Percentiles rank a stretch among this genome's conserved stretches.
phyloP scores from a whole-genome alignment of 2,113 vertebrate genomes.

The Potamarius usumacintae region DNA sequence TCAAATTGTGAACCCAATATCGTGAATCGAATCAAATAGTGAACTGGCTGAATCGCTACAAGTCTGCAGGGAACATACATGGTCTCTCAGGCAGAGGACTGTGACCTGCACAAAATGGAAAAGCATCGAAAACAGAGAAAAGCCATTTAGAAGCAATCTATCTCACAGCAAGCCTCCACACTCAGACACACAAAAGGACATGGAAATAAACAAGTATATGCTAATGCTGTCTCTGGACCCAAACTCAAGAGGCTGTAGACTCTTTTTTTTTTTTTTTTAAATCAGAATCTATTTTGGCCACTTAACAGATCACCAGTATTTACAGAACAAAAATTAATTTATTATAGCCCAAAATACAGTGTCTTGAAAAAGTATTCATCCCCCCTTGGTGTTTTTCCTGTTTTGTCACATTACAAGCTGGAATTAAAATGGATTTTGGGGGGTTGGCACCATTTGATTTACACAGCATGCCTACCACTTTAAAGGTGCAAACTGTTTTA shows the following conservation, averaged over 20 bases:
- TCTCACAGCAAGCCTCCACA: conserved; percentile 32
- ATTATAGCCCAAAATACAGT: neutral
- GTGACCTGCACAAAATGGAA: conserved; percentile 36
- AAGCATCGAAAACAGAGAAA: conserved; percentile 39
- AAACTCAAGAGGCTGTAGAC: neutral
- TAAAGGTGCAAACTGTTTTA: too few relatives aligned
- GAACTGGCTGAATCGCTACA: neutral
- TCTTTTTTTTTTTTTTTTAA: neutral
- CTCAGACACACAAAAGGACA: neutral
- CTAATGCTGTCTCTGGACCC: neutral
- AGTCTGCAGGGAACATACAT: conserved; percentile 14
- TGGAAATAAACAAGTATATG: conserved; percentile 35
- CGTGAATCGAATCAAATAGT: too few relatives aligned
- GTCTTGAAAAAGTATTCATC: too few relatives aligned
- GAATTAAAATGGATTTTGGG: too few relatives aligned
- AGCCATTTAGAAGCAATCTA: conserved; percentile 47
- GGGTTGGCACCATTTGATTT: too few relatives aligned
- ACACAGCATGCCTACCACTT: too few relatives aligned
- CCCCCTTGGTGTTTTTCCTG: too few relatives aligned
- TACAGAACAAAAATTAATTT: neutral
- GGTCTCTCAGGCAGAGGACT: conserved; percentile 33
- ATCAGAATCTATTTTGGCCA: neutral
- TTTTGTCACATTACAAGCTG: too few relatives aligned
- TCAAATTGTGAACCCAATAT: too few relatives aligned
- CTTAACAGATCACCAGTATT: neutral